Percentiles rank a stretch among this genome's conserved stretches.
Conservation (phyloP, 2,888 invertebrate genomes). For the Caenorhabditis sp. region DNA sequence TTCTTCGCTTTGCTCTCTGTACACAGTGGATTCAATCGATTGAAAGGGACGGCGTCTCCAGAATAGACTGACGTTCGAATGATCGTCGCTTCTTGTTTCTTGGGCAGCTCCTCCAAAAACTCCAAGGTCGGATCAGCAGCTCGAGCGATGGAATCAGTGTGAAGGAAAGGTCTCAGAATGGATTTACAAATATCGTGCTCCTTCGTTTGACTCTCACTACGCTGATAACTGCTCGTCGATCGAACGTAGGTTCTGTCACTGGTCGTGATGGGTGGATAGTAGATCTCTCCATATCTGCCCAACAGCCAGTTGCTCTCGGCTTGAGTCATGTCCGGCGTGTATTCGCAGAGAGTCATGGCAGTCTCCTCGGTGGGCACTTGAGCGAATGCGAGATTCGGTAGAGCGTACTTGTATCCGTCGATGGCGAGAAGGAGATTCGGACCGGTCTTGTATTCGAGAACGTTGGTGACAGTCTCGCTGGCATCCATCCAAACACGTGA, state of each 20-base stretch:
- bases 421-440: neutral
- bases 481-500: neutral
- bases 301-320: conserved; percentile 11
- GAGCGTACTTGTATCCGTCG: conserved; percentile 4
- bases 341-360: conserved; percentile 24
- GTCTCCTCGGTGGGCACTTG: neutral
- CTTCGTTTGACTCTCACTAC: neutral
- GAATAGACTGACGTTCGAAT: conserved; percentile 5
- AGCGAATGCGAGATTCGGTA: neutral
- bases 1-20: neutral
- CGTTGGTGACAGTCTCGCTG: conserved; percentile 1
- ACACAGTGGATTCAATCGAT: neutral
- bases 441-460: neutral
- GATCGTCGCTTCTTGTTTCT: neutral
- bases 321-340: conserved; percentile 15
- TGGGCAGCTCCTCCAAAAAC: neutral
- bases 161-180: conserved; percentile 16
- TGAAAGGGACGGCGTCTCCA: neutral
- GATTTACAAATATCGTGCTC: neutral
- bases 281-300: conserved; percentile 16
- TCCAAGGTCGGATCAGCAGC: neutral
- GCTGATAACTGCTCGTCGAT: neutral
- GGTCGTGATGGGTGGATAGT: conserved; percentile 1
- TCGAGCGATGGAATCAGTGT: neutral
- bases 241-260: neutral